Conservation (phyloP, 2,797 vertebrate genomes). For the Carcharodon carcharias region DNA sequence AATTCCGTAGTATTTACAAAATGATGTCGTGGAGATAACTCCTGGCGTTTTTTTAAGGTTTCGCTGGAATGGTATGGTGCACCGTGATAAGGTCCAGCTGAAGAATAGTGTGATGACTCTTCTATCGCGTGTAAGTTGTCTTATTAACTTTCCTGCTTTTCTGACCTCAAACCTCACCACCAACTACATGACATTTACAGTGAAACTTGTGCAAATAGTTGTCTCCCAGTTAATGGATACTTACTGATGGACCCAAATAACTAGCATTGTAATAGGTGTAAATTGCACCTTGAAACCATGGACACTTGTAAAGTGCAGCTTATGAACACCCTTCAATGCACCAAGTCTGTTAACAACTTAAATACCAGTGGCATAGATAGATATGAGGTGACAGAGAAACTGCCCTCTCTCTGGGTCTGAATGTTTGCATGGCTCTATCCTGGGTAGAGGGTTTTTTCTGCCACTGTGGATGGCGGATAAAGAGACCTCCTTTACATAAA, state of each 20-base stretch:
- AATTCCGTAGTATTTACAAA: neutral
- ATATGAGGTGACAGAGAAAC: neutral
- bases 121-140: slow-evolving; percentile 70
- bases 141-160: slow-evolving; percentile 1
- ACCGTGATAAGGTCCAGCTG: slow-evolving; percentile 79
- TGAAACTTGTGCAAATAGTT: neutral
- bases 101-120: slow-evolving; percentile 91
- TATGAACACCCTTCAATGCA: neutral
- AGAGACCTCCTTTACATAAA: neutral
- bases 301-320: neutral
- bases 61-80: slow-evolving; percentile 87
- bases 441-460: neutral
- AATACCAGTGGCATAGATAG: neutral
- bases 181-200: neutral
- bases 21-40: neutral
- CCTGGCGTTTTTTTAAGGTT: slow-evolving; percentile 60
- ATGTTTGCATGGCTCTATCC: neutral
- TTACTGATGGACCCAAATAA: neutral
- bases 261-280: neutral
- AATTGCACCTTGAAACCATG: neutral
- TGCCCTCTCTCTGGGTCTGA: neutral
- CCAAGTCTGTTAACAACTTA: neutral
- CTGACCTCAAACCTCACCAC: too few relatives aligned
- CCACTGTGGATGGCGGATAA: neutral
- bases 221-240: neutral